These are phyloP conservation scores for Drosophila sulfurigaster DNA, from an alignment of 1,140 invertebrate species.

Conservation along the genomic window DNA sequence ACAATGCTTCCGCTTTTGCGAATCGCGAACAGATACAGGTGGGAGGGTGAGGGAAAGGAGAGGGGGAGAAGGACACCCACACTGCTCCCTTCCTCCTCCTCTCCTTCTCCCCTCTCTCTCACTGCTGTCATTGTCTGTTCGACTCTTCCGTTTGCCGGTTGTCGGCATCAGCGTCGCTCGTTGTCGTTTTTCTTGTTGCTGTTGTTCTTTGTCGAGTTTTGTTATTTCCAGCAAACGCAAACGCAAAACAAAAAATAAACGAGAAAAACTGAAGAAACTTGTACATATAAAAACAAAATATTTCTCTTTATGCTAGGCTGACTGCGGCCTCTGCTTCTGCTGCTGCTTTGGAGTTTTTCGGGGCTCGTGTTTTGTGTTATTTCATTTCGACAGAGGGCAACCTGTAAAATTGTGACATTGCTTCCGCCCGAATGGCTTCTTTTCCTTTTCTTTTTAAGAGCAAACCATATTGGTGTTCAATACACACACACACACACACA, in stretches of 20 bases:
- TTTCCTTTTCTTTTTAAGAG: conserved; percentile 61
- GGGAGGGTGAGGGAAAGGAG: too few species aligned
- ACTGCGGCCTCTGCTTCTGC: conserved; percentile 4
- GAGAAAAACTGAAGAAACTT: conserved; percentile 24
- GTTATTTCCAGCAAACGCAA: conserved; percentile 46
- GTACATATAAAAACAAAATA: conserved; percentile 34
- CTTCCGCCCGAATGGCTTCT: conserved; percentile 66
- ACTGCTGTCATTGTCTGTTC: conserved; percentile 54
- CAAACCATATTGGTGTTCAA: conserved; percentile 32
- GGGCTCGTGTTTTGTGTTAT: conserved; percentile 65
- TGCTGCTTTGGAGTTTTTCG: conserved; percentile 23
- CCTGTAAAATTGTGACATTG: conserved; percentile 75
- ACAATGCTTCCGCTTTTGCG: conserved; percentile 73
- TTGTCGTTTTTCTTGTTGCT: conserved; percentile 21
- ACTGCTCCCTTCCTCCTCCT: background rate
- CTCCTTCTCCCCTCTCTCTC: background rate
- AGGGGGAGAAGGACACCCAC: background rate
- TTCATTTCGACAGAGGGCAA: conserved; percentile 58
- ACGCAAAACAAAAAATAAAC: background rate
- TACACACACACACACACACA: conserved; percentile 9
- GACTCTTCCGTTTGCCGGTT: conserved; percentile 72
- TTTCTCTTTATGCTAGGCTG: conserved; percentile 39
- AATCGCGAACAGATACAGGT: conserved; percentile 16
- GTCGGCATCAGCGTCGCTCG: conserved; percentile 61
- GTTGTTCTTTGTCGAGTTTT: conserved; percentile 51